A percentile compares a stretch with the other conserved stretches of the same genome.
Evolutionary conservation across 2,797 vertebrate species (phyloP).

Genomic region (Gymnoscopelus microlampas): DNA sequence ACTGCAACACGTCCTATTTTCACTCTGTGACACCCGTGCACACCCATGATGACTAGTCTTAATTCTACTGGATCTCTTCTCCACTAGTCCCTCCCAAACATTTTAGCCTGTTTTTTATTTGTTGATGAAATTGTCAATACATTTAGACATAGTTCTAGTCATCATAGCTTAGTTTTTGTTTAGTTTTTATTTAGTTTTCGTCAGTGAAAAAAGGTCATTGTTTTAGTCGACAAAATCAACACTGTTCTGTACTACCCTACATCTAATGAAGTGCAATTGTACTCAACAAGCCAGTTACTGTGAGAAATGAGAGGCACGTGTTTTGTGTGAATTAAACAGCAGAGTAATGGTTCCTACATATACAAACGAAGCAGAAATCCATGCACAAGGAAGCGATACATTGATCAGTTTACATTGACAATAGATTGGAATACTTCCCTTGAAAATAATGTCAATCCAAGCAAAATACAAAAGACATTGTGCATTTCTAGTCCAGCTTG

Average conservation of each 20-base stretch:
- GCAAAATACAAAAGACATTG: constrained; percentile 50
- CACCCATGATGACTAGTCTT: too few species aligned
- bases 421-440: constrained; percentile 67
- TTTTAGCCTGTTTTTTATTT: too few species aligned
- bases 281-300: constrained; percentile 75
- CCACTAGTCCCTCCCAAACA: too few species aligned
- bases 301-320: constrained; percentile 76
- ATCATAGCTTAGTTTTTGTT: too few species aligned
- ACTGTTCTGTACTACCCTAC: constrained; percentile 78
- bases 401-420: constrained; percentile 79
- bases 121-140: too few species aligned
- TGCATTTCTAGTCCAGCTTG: constrained; percentile 43
- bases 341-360: constrained; percentile 71
- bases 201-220: too few species aligned
- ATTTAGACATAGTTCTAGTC: too few species aligned
- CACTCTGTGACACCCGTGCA: too few species aligned
- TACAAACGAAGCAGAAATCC: constrained; percentile 90
- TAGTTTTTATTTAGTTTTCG: too few species aligned
- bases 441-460: constrained; percentile 41
- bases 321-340: constrained; percentile 77
- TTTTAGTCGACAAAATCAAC: too few species aligned
- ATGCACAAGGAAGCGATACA: constrained; percentile 83
- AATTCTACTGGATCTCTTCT: too few species aligned
- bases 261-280: constrained; percentile 78
- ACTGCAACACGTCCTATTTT: too few species aligned